Conservation (phyloP, 2,797 vertebrate genomes). For the Notolabrus celidotus region DNA sequence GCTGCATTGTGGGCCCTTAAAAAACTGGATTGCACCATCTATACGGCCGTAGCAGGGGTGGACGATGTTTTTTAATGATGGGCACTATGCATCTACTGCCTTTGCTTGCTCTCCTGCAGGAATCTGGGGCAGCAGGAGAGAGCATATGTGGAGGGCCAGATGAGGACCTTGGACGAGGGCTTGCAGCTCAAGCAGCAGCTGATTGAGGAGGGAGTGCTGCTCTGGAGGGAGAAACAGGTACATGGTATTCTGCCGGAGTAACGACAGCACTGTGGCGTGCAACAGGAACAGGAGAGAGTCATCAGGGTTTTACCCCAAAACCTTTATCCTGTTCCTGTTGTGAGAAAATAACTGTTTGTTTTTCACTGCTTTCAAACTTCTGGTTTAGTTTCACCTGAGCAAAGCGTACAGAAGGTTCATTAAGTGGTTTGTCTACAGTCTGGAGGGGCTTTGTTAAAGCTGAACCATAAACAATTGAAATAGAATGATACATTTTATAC, state of each 20-base stretch:
- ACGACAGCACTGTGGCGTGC: background rate
- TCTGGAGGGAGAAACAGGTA: constrained; percentile 86
- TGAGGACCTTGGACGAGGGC: constrained; percentile 83
- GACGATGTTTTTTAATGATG: constrained; percentile 70
- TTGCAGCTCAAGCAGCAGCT: constrained; percentile 81
- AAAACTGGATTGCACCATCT: constrained; percentile 73
- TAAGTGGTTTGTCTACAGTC: constrained; percentile 2
- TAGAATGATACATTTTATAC: background rate
- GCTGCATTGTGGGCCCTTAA: constrained; percentile 65
- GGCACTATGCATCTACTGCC: constrained; percentile 30
- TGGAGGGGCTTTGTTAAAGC: background rate
- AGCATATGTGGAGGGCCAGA: constrained; percentile 79
- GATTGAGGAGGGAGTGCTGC: constrained; percentile 82
- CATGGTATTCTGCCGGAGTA: constrained; percentile 15
- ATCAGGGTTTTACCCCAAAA: constrained; percentile 6
- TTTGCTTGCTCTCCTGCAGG: constrained; percentile 63
- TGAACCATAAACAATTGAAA: background rate
- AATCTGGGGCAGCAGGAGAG: constrained; percentile 83
- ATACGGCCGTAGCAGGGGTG: constrained; percentile 60
- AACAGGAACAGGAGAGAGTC: constrained; percentile 2
- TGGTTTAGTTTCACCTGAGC: background rate
- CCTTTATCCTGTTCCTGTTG: constrained; percentile 4
- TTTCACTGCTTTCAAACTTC: constrained; percentile 13
- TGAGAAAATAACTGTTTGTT: constrained; percentile 4
- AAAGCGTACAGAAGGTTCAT: background rate